These are phyloP conservation scores for Seira ritae DNA, from an alignment of 2,888 invertebrate species.

Conservation along the genomic window DNA sequence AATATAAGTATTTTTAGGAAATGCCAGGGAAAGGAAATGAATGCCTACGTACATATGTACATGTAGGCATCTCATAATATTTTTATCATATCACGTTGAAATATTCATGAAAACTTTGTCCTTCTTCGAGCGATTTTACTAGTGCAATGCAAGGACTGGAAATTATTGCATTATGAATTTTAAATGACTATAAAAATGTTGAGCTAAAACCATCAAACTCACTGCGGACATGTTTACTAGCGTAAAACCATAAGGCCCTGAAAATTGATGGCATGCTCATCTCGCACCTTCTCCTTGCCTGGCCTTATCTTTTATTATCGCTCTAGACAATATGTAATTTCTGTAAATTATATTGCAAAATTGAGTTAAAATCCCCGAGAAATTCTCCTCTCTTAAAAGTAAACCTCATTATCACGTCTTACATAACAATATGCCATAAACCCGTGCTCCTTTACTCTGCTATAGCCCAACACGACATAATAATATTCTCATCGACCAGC, in stretches of 20 bases:
- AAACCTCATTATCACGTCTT: conserved; percentile 6
- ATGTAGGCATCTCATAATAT: neutral
- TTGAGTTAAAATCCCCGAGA: conserved; percentile 19
- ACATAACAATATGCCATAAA: conserved; percentile 7
- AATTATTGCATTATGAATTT: conserved; percentile 17
- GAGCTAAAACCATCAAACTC: neutral
- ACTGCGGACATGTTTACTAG: neutral
- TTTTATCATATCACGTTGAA: neutral
- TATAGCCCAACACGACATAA: neutral
- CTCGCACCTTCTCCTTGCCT: neutral
- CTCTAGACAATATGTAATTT: conserved; percentile 17
- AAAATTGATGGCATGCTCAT: conserved; percentile 21
- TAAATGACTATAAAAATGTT: conserved; percentile 18
- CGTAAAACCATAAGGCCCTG: neutral
- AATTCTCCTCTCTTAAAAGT: conserved; percentile 3
- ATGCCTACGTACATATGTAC: no score
- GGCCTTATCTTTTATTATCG: neutral
- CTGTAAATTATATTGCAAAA: conserved; percentile 12
- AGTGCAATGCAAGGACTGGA: neutral
- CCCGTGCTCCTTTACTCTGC: neutral
- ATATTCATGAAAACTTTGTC: conserved; percentile 9
- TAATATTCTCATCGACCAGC: no score
- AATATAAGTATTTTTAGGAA: neutral
- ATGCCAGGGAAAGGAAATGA: neutral
- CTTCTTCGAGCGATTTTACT: neutral